phyloP scores from a whole-genome alignment of 2,797 vertebrate genomes.

The Enteromius viviparus region DNA sequence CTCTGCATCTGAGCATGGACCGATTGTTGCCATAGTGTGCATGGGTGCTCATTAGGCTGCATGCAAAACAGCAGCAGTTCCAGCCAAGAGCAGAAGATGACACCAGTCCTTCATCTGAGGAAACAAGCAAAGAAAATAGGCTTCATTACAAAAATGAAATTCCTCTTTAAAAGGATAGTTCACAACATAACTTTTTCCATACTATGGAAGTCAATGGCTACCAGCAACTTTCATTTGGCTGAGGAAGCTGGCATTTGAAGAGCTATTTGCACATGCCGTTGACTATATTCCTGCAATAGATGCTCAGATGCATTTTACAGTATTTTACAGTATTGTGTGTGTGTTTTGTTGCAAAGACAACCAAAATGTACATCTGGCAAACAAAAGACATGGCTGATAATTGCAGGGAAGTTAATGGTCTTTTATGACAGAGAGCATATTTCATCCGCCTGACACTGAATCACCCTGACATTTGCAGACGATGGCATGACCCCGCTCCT shows the following conservation, averaged over 20 bases:
- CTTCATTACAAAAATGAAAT: background rate
- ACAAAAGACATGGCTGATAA: conserved; percentile 11
- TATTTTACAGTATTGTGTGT: background rate
- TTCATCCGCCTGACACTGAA: conserved; percentile 48
- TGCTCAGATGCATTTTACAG: too few species aligned
- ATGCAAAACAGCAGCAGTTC: conserved; percentile 59
- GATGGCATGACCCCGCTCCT: conserved; percentile 52
- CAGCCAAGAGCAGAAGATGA: conserved; percentile 60
- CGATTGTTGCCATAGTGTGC: conserved; percentile 81
- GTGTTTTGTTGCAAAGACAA: background rate
- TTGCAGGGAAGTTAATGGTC: conserved; percentile 23
- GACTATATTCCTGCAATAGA: too few species aligned
- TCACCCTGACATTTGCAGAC: conserved; percentile 62
- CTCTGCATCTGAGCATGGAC: conserved; percentile 82
- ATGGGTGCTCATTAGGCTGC: conserved; percentile 61
- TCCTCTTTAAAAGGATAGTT: background rate
- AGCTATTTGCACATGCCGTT: too few species aligned
- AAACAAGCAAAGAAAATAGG: conserved; percentile 39
- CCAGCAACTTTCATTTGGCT: background rate
- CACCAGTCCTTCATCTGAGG: conserved; percentile 71
- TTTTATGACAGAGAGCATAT: conserved; percentile 42
- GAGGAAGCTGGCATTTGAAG: too few species aligned
- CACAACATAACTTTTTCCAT: background rate
- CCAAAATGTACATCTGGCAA: background rate
- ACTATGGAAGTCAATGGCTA: background rate